These are phyloP conservation scores for Eulemur rubriventer DNA, from an alignment of 2,797 vertebrate genomes.

Conservation along the genomic window DNA sequence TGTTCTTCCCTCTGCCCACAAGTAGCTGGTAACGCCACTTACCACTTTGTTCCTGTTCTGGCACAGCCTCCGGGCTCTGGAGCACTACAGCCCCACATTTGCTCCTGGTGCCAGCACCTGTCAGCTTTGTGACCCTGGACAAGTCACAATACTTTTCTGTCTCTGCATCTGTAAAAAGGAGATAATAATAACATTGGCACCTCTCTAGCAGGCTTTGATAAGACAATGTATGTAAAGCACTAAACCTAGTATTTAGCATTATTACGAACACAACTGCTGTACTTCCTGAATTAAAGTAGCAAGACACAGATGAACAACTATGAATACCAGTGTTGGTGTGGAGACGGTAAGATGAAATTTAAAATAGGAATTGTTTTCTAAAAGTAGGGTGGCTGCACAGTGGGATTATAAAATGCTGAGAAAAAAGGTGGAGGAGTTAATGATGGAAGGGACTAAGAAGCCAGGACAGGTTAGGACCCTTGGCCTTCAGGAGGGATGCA, in stretches of 20 bases:
- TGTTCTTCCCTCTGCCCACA: not conserved
- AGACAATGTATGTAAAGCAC: not conserved
- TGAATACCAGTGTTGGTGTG: not conserved
- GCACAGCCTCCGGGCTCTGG: not conserved
- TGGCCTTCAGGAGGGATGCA: not conserved
- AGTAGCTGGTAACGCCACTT: not conserved
- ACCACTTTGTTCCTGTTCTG: not conserved
- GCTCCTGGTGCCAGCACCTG: not conserved
- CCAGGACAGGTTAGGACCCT: too few relatives aligned
- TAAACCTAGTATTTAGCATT: not conserved
- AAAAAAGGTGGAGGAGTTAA: not conserved
- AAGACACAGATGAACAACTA: not conserved
- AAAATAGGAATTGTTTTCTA: not conserved
- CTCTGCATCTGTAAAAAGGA: not conserved
- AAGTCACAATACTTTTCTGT: not conserved
- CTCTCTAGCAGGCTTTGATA: not conserved
- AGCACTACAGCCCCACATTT: fast-evolving
- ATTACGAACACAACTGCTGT: not conserved
- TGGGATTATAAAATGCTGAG: not conserved
- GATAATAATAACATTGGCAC: not conserved
- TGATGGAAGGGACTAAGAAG: not conserved
- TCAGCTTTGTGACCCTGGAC: not conserved
- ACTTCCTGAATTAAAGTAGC: not conserved
- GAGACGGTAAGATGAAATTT: not conserved
- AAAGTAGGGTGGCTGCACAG: not conserved